phyloP scores from a whole-genome alignment of 2,888 invertebrate genomes.

The Drosophila prostipennis region DNA sequence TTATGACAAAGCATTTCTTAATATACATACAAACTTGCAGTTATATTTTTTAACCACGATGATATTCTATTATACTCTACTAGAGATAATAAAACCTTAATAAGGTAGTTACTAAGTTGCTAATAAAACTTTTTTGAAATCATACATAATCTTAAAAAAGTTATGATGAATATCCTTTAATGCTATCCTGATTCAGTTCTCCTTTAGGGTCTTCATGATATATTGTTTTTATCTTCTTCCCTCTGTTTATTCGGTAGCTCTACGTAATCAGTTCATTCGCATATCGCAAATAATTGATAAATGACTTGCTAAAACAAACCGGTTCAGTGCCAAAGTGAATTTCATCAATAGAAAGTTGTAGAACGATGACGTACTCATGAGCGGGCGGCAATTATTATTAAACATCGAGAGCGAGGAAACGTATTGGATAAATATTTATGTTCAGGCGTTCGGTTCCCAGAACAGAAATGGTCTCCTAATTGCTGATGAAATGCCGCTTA shows the following conservation, averaged over 20 bases:
- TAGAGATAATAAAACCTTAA: no score
- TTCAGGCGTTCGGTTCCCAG: background rate
- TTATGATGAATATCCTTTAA: background rate
- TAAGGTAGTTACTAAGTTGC: no score
- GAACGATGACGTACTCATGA: constrained; percentile 49
- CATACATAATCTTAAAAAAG: no score
- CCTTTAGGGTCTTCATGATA: background rate
- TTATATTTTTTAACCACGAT: no score
- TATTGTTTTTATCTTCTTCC: background rate
- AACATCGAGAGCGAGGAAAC: constrained; percentile 6
- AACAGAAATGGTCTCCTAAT: constrained; percentile 1
- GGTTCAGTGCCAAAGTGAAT: constrained; percentile 13
- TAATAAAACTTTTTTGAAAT: no score
- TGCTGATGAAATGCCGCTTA: constrained; percentile 44
- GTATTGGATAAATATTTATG: constrained; percentile 7
- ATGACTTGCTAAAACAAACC: constrained; percentile 27
- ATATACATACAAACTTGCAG: no score
- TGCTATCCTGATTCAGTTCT: background rate
- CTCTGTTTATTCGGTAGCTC: background rate
- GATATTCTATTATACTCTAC: no score
- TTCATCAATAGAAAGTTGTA: constrained; percentile 49
- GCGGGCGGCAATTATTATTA: constrained; percentile 2
- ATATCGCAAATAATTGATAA: constrained; percentile 31
- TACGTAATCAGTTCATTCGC: constrained; percentile 12
- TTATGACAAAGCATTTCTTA: no score